phyloP scores from a whole-genome alignment of 2,888 invertebrate genomes.

The Meta bourneti region DNA sequence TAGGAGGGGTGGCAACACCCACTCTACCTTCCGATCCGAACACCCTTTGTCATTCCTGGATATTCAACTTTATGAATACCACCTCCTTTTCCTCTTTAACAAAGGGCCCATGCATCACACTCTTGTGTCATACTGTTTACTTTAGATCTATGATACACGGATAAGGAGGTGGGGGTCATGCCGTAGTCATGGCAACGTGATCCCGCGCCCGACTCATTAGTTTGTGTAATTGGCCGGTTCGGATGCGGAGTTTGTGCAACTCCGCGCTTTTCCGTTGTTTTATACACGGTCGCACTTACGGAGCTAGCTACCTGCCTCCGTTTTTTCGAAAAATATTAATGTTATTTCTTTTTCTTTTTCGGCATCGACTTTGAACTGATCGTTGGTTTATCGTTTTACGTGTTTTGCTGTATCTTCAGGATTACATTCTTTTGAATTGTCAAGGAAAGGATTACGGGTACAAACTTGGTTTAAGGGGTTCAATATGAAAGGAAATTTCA shows the following conservation, averaged over 20 bases:
- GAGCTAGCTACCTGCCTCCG: not conserved
- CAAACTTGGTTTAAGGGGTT: too few relatives aligned
- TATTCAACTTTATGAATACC: conserved; percentile 1
- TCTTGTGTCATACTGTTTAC: conserved; percentile 68
- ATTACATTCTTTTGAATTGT: too few relatives aligned
- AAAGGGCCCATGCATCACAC: conserved; percentile 48
- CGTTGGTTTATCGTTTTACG: not conserved
- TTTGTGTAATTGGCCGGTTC: conserved; percentile 68
- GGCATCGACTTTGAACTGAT: not conserved
- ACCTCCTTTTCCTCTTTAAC: conserved; percentile 27
- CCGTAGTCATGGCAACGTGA: conserved; percentile 55
- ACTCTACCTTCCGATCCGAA: too few relatives aligned
- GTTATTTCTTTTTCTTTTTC: not conserved
- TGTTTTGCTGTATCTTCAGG: too few relatives aligned
- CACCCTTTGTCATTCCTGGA: too few relatives aligned
- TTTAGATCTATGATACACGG: conserved; percentile 71
- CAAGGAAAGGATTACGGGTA: too few relatives aligned
- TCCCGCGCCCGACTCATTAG: conserved; percentile 64
- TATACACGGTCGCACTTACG: not conserved
- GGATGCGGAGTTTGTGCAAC: conserved; percentile 29
- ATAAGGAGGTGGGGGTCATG: conserved; percentile 44
- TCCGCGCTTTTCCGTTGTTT: conserved; percentile 56
- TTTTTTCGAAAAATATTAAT: not conserved
- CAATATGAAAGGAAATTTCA: too few relatives aligned
- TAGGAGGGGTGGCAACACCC: too few relatives aligned